Evolutionary conservation across 2,797 vertebrate species (phyloP), one percentile per base, ranked within the genome.

Genomic region (Prunella strophiata): DNA sequence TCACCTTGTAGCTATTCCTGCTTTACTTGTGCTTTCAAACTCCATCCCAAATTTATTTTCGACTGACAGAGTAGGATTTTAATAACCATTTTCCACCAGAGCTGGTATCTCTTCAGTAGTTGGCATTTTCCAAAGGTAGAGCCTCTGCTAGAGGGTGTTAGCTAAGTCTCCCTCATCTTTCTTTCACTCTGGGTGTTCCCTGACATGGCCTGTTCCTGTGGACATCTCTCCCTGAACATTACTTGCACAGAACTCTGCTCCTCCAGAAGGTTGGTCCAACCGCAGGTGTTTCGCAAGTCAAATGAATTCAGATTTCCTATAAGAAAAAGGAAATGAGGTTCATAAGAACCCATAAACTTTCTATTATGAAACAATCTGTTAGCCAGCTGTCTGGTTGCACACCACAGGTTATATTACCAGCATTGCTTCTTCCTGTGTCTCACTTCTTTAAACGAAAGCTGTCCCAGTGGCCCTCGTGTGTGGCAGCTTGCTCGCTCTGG

Each of bases 361-460:
- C 82, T 94, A 76, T 93, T 96, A 89, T 93, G 73, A 84, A 95
- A 42, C 82, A 94, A 70, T 94, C 89, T 96, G 95, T 55, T 97
- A 63, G 88, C 96, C 96, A 97, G 88, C 96, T 97, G 94, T 88
- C 94, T 93, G 88, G 51, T 92, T 93, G 88, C 92, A 97, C 76
- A 90, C 92, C 82, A 91, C 85, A 90, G 87, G 89, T 96, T 91
- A 66, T 91, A 75, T 90, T 92, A 86, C 83, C 57, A 91, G 45
- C 3, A 11, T 86, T 77, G 91, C 94, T 94, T 93, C 94, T 94
- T 96, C 92, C 94, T 90, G 85, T 67, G 85, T 82, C 85, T 94
- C 82, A 63, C 85, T 84, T 93, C 91, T 95, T 85, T 95, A 93
- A 96, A 94, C 4, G 0, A 86, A 89, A 96, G 55, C 89, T 78